Percentiles rank a stretch among this genome's conserved stretches.
These are phyloP conservation scores for Rhinolophus ferrumequinum DNA, from an alignment of 2,113 vertebrate genomes.

Conservation along the genomic window DNA sequence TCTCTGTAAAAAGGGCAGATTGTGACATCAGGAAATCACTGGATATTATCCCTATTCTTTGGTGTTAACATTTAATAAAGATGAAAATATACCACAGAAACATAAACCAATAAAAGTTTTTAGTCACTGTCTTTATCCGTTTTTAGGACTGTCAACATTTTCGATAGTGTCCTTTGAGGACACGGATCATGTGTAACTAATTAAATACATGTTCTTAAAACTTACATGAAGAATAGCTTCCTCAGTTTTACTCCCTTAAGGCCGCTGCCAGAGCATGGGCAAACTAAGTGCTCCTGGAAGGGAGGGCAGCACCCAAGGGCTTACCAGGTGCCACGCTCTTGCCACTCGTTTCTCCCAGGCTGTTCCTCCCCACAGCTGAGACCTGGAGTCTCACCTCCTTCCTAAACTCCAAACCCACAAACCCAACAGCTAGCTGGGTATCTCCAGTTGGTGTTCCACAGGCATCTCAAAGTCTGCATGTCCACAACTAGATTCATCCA, in stretches of 20 bases:
- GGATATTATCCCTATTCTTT: not conserved
- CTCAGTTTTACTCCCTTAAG: not conserved
- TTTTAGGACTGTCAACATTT: not conserved
- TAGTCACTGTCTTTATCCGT: not conserved
- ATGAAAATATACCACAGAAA: not conserved
- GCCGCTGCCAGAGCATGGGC: not conserved
- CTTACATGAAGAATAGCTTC: not conserved
- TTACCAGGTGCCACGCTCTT: rapidly evolving
- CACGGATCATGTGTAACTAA: not conserved
- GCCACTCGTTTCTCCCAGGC: not conserved
- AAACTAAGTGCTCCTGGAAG: not conserved
- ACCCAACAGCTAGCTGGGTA: not conserved
- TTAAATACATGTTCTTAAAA: not conserved
- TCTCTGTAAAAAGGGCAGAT: slow-evolving; percentile 86
- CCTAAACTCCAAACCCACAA: not conserved
- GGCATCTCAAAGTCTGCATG: not conserved
- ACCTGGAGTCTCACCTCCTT: not conserved
- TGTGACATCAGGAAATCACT: not conserved
- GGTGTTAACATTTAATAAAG: not conserved
- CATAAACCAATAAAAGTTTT: not conserved
- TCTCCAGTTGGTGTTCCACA: not conserved
- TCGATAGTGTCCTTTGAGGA: not conserved
- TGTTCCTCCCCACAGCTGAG: not conserved
- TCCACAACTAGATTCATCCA: not conserved
- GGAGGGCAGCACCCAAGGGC: not conserved